phyloP scores from a whole-genome alignment of 2,113 vertebrate genomes.

The Macaca nemestrina region DNA sequence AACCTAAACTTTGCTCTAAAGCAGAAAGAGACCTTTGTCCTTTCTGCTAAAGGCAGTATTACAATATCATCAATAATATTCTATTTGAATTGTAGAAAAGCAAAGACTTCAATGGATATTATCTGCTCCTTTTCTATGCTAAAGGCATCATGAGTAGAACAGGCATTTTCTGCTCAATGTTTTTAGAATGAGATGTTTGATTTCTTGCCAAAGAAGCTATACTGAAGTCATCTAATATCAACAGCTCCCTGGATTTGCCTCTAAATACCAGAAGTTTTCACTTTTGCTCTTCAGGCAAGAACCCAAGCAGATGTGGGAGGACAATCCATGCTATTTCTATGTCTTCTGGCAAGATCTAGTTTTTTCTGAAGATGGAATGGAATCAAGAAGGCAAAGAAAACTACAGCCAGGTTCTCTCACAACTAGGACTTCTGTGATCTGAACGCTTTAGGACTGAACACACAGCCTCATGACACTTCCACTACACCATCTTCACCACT shows the following conservation, averaged over 20 bases:
- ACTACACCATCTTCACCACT: neutral
- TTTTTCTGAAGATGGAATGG: neutral
- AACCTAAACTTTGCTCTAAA: neutral
- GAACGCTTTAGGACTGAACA: neutral
- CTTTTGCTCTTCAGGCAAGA: neutral
- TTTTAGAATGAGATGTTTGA: constrained; percentile 16
- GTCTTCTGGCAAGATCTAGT: neutral
- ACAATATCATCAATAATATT: neutral
- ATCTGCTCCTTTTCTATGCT: neutral
- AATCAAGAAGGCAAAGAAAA: neutral
- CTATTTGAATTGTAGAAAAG: constrained; percentile 5
- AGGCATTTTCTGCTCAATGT: neutral
- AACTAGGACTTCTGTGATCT: neutral
- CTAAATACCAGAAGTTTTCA: neutral
- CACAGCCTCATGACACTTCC: neutral
- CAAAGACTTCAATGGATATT: neutral
- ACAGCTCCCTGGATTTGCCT: neutral
- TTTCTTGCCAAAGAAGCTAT: constrained; percentile 25
- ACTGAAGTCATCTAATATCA: neutral
- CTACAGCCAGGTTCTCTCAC: neutral
- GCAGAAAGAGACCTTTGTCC: neutral
- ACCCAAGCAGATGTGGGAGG: neutral
- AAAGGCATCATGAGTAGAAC: neutral
- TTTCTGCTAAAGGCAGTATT: neutral
- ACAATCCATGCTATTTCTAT: neutral